Percentiles rank a stretch among this genome's conserved stretches.
These are phyloP conservation scores for Saguinus imperator DNA, from an alignment of 2,113 vertebrate genomes.

Conservation along the genomic window DNA sequence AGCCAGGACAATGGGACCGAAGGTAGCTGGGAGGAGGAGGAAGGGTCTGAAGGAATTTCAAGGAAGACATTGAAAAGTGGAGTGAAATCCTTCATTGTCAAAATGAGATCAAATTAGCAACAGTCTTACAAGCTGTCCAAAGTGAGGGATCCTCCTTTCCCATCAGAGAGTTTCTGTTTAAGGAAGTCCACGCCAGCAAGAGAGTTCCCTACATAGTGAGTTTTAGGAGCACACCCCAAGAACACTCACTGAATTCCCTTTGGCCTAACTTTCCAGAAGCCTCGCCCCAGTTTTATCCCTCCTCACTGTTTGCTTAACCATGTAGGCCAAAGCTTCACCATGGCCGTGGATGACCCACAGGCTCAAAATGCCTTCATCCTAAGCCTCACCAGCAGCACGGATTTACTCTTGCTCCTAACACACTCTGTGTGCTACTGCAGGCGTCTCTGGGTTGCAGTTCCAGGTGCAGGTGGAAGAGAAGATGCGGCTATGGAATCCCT, in stretches of 20 bases:
- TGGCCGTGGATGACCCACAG: fast-evolving
- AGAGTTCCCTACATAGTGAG: not conserved
- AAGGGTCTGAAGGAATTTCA: not conserved
- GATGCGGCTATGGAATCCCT: not conserved
- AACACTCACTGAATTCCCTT: not conserved
- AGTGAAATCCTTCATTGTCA: not conserved
- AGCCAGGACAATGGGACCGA: fast-evolving
- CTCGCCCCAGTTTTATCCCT: not conserved
- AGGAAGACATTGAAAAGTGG: not conserved
- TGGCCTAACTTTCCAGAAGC: not conserved
- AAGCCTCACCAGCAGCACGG: fast-evolving
- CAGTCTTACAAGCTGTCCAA: fast-evolving
- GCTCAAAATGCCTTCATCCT: not conserved
- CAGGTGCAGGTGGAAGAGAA: not conserved
- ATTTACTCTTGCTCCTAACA: too few relatives aligned
- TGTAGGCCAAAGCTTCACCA: not conserved
- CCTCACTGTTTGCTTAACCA: not conserved
- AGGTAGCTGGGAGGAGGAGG: fast-evolving
- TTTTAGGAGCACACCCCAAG: not conserved
- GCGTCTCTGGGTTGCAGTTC: fast-evolving
- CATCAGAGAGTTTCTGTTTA: not conserved
- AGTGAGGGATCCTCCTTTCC: not conserved
- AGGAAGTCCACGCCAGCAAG: fast-evolving
- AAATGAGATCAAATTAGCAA: not conserved
- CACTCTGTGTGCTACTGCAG: fast-evolving